Evolutionary conservation across 1,140 invertebrate genomes (phyloP), one percentile per base, ranked within the genome.

Genomic region (Trichonephila clavata): DNA sequence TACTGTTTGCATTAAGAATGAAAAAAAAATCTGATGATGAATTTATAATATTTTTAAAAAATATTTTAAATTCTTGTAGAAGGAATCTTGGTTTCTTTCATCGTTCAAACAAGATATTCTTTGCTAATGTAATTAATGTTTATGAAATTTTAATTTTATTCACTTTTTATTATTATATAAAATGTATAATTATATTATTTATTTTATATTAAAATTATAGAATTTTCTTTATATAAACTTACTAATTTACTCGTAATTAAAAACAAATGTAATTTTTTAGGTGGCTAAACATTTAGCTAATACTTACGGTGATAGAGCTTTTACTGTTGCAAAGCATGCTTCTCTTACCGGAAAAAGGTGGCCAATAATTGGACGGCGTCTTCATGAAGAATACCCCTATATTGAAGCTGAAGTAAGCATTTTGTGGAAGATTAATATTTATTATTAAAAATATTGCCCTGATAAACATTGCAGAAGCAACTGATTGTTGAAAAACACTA

Each of bases 381-480:
- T 99, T 61, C 99, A 99, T 96, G 98, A 98, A 21, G 99, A 99
- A 96, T 99, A 99, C 96, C 99, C 99, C 0, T 99, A 99, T 95
- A 98, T 99, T 95, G 99, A 99, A 95, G 99, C 99, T 24, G 99
- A 99, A 97, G 98, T 99, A 94, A 94, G 88, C n/a, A n/a, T 50
- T 81, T 63, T 87, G 43, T 63, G 50, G 10, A 50, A 50, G 7
- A 50, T 57, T 87, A 63, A 24, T 90, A 57, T 81, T 81, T 43
- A 65, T 65, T 10, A 24, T 4, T 68, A 21, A 8, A 10, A 24
- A 14, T 24, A 68, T 10, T 68, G n/a, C 63, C 1, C 21, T 68
- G n/a, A n/a, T n/a, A 68, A 24, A n/a, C 1, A 68, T 27, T 68
- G 6, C 13, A 27, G 6, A 13, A 13, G 10, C 50, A 50, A 10